Evolutionary conservation across 2,113 vertebrate genomes (phyloP), one percentile per base, ranked within the genome.

Genomic region (Cinclus cinclus): DNA sequence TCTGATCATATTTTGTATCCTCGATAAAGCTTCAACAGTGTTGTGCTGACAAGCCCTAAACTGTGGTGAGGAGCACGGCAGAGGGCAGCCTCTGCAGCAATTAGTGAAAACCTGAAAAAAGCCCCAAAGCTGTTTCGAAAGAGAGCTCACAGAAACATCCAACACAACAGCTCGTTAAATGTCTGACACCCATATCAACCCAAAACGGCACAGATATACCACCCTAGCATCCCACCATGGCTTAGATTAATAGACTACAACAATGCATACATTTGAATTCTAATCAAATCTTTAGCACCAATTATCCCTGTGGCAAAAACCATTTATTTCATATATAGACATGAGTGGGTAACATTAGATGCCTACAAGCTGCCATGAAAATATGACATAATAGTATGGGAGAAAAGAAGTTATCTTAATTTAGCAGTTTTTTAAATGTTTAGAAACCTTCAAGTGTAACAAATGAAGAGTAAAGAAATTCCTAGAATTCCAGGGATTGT

Each of bases 401-500:
- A 69, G 67, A 78, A 67, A 76, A 88, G 4, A 4, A 63, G 33
- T 52, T 52, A 28, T 6, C 16, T 60, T 78, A 76, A 83, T 24
- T 73, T 44, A 83, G 49, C 28, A 70, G 62, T 53, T 78, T 17
- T 86, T 47, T 7, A 64, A 90, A 78, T 4, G 8, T 60, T 92
- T 71, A 70, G 56, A 92, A 96, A 52, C 49, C 31, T 89, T 81
- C 67, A 83, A 83, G 95, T 85, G 68, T 63, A 93, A 94, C 68
- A 83, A 93, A 78, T 62, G 73, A 74, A 86, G 82, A 71, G 59
- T 59, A 52, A 94, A 93, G 88, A 95, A 92, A 97, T 97, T 97
- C 95, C 83, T 96, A 35, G 90, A 94, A 97, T 97, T 97, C 95
- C 96, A 83, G 63, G 28, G 62, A 81, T 75, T 75, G 93, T 92